phyloP scores from a whole-genome alignment of 2,113 vertebrate species.

The Calyptommatus sinebrachiatus region DNA sequence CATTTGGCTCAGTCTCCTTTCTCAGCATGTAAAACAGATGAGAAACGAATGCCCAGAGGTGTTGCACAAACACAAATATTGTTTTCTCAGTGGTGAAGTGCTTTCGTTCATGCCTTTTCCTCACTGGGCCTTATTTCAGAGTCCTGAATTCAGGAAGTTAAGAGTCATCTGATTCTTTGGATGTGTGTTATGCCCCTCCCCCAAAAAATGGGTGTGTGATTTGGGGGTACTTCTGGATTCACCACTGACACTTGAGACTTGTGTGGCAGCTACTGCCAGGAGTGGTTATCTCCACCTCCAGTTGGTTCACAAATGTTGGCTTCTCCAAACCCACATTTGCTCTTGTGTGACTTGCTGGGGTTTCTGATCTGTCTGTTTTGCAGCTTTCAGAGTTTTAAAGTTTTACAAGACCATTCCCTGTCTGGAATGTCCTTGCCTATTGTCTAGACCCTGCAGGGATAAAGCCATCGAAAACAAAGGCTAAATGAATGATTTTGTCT shows the following conservation, averaged over 20 bases:
- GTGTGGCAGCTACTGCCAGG: too few relatives aligned
- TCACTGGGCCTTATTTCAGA: background rate
- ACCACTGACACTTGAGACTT: too few relatives aligned
- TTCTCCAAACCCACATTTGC: background rate
- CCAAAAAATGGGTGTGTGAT: too few relatives aligned
- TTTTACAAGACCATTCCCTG: background rate
- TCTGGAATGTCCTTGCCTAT: slow-evolving; percentile 16
- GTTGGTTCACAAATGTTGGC: slow-evolving; percentile 11
- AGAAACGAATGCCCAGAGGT: background rate
- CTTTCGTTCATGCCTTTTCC: slow-evolving; percentile 15
- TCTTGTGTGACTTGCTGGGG: background rate
- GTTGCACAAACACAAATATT: background rate
- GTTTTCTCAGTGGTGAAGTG: slow-evolving; percentile 25
- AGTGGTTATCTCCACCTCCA: background rate
- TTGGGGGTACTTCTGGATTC: too few relatives aligned
- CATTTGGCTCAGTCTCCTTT: background rate
- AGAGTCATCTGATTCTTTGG: background rate
- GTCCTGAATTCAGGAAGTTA: slow-evolving; percentile 42
- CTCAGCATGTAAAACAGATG: background rate
- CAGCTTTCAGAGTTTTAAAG: background rate
- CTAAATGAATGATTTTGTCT: slow-evolving; percentile 27
- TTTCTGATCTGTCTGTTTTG: background rate
- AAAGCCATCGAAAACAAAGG: slow-evolving; percentile 13
- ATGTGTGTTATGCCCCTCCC: too few relatives aligned
- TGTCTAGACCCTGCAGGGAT: slow-evolving; percentile 26